phyloP scores from a whole-genome alignment of 2,113 vertebrate genomes.

The Otus sunia region DNA sequence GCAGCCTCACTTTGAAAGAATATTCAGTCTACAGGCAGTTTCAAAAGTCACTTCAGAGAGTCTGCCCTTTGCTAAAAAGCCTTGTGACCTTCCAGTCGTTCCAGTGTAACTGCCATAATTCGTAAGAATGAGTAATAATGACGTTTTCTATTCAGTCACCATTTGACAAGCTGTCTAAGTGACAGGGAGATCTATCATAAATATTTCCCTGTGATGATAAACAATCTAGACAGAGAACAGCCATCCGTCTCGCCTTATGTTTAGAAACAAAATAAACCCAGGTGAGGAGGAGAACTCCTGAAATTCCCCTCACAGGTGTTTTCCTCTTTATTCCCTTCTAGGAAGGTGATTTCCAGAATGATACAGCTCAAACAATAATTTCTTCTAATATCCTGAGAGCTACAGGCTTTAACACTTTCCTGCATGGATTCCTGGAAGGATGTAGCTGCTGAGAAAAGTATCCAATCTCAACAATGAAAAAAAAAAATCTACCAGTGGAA shows the following conservation, averaged over 20 bases:
- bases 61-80: neutral
- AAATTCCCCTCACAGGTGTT: neutral
- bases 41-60: slow-evolving; percentile 10
- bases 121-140: neutral
- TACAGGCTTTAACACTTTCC: neutral
- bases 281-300: neutral
- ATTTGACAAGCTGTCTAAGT: neutral
- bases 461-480: neutral
- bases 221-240: neutral
- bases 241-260: neutral
- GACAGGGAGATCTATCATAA: neutral
- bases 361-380: neutral
- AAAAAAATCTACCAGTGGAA: neutral
- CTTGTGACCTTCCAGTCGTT: neutral
- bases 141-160: neutral
- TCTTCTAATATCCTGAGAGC: neutral
- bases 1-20: neutral
- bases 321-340: neutral
- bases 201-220: neutral
- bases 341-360: neutral
- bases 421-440: neutral
- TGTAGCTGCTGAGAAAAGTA: neutral
- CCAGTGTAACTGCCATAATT: neutral
- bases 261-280: neutral
- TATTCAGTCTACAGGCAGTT: neutral